A percentile compares a stretch with the other conserved stretches of the same genome.
Evolutionary conservation across 1,140 invertebrate species (phyloP).

Genomic region (Caenorhabditis elegans): DNA sequence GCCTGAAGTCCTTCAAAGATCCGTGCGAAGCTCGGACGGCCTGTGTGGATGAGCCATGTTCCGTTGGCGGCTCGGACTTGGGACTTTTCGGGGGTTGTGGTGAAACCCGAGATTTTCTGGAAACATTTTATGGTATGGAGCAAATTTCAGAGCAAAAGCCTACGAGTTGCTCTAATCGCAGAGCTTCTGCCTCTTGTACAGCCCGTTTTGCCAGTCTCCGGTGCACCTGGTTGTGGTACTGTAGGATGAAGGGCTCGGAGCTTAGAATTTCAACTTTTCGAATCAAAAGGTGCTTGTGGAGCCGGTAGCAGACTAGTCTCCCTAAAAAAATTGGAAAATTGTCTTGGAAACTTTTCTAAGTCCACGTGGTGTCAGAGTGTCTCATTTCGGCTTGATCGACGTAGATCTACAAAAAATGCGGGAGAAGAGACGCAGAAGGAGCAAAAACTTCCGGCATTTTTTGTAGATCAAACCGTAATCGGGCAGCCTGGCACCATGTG

Average conservation of each 20-base stretch:
- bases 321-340: background rate
- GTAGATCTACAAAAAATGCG: too few relatives aligned
- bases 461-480: too few relatives aligned
- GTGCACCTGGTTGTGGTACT: background rate
- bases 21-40: background rate
- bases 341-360: too few relatives aligned
- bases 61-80: conserved; percentile 45
- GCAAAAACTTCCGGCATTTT: too few relatives aligned
- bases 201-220: background rate
- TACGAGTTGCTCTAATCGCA: background rate
- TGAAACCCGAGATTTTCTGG: background rate
- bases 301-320: background rate
- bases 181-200: background rate
- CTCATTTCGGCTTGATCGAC: too few relatives aligned
- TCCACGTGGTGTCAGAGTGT: too few relatives aligned
- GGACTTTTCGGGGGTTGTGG: background rate
- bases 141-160: background rate
- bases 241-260: background rate
- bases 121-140: too few relatives aligned
- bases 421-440: too few relatives aligned
- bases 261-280: conserved; percentile 42
- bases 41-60: conserved; percentile 39
- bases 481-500: too few relatives aligned
- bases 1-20: conserved; percentile 27
- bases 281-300: background rate